Conservation (phyloP, 2,113 vertebrate genomes). For the Orthonyx spaldingii region DNA sequence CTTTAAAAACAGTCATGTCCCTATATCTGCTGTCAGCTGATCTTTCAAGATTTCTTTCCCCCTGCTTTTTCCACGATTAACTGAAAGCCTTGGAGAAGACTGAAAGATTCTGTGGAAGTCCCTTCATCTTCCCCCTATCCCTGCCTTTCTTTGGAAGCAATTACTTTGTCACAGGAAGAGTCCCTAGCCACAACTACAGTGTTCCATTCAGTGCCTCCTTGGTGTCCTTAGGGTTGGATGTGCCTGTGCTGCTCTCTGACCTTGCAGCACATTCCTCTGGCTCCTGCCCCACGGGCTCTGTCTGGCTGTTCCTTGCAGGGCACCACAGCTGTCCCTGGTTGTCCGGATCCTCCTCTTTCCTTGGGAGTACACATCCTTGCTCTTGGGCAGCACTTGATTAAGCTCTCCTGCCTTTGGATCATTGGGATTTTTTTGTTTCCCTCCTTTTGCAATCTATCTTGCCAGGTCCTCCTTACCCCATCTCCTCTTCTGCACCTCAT, state of each 20-base stretch:
- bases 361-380: neutral
- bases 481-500: neutral
- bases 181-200: neutral
- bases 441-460: neutral
- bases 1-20: neutral
- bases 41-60: neutral
- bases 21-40: neutral
- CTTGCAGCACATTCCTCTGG: constrained; percentile 14
- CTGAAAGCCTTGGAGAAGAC: neutral
- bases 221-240: constrained; percentile 11
- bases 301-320: neutral
- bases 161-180: neutral
- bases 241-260: neutral
- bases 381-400: neutral
- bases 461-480: neutral
- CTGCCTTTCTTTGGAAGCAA: neutral
- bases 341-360: neutral
- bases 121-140: neutral
- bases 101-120: neutral
- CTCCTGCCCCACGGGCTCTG: neutral
- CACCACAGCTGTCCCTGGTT: neutral
- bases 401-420: neutral
- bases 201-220: neutral
- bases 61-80: neutral
- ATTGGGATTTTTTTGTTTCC: neutral